Conservation (phyloP, 2,113 vertebrate species). For the Rhabdornis inornatus region DNA sequence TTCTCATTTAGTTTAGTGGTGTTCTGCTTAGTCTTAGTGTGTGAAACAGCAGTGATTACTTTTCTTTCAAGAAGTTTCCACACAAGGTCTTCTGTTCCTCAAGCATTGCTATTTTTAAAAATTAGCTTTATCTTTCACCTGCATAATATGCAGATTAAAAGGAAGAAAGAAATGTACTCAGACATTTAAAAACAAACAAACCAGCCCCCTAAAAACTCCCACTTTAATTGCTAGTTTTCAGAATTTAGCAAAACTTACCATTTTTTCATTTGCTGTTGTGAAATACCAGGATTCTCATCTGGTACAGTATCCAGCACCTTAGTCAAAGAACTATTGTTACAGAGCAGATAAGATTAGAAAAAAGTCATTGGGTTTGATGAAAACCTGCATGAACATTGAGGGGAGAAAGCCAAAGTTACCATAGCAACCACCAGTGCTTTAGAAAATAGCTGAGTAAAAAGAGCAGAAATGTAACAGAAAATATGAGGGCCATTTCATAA, state of each 20-base stretch:
- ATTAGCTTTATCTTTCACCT: neutral
- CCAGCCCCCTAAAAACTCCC: neutral
- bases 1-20: neutral
- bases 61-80: neutral
- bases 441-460: conserved; percentile 39
- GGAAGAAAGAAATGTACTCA: neutral
- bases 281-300: conserved; percentile 28
- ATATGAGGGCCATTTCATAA: conserved; percentile 34
- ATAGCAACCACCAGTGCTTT: conserved; percentile 63
- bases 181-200: neutral
- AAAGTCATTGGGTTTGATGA: conserved; percentile 65
- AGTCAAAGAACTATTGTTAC: conserved; percentile 49
- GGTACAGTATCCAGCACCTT: neutral
- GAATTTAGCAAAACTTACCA: neutral
- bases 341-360: conserved; percentile 61
- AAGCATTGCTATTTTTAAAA: neutral
- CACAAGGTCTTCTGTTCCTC: neutral
- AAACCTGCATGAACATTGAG: conserved; percentile 58
- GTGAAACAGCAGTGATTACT: neutral
- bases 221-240: neutral
- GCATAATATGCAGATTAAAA: neutral
- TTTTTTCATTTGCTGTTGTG: neutral
- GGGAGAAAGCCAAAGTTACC: conserved; percentile 51
- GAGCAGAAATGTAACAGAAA: conserved; percentile 37
- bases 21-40: neutral